A percentile compares a stretch with the other conserved stretches of the same genome.
phyloP scores from a whole-genome alignment of 2,113 vertebrate species.

The Chunga burmeisteri region DNA sequence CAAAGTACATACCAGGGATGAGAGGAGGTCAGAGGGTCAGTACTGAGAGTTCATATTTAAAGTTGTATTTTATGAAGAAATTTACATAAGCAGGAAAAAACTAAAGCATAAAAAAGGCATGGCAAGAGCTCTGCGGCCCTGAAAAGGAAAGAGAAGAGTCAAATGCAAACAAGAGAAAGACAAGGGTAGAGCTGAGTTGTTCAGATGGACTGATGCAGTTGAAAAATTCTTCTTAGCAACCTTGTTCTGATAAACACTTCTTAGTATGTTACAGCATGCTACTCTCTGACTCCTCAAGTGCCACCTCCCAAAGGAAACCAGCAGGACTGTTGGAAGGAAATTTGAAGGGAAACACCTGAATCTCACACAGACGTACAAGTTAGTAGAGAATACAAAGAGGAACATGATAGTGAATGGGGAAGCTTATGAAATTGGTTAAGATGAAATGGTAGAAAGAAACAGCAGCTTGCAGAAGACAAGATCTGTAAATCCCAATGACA shows the following conservation, averaged over 20 bases:
- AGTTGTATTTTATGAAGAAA: neutral
- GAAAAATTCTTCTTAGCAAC: neutral
- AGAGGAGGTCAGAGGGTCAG: neutral
- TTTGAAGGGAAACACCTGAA: neutral
- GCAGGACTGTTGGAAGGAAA: neutral
- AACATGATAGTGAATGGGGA: neutral
- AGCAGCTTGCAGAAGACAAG: neutral
- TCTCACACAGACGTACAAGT: neutral
- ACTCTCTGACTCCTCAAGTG: neutral
- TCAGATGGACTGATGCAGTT: rapidly evolving
- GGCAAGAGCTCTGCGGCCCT: neutral
- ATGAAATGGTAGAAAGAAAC: neutral
- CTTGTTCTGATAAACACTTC: neutral
- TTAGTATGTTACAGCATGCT: neutral
- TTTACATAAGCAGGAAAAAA: neutral
- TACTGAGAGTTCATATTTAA: neutral
- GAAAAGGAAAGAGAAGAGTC: neutral
- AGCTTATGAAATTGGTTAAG: neutral
- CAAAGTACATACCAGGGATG: rapidly evolving
- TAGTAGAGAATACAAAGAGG: neutral
- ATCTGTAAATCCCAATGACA: neutral
- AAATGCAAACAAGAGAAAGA: neutral
- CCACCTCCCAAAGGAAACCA: neutral
- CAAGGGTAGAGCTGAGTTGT: neutral
- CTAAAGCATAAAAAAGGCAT: neutral